Evolutionary conservation across 2,797 vertebrate genomes (phyloP).

Genomic region (Siniperca obscura): DNA sequence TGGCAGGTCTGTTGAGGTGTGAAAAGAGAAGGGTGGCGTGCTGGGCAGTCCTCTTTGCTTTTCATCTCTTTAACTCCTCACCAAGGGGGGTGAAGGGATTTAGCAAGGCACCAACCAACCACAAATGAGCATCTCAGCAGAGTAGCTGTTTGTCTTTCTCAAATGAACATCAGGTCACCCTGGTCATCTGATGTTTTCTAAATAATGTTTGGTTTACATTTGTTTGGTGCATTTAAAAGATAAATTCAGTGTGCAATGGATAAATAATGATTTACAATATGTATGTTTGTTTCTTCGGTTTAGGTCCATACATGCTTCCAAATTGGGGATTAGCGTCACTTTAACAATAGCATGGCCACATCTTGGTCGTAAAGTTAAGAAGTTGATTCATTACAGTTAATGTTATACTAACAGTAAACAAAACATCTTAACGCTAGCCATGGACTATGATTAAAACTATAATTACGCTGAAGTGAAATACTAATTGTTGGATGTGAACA

Average conservation of each 20-base stretch:
- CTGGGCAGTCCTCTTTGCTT: neutral
- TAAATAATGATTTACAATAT: neutral
- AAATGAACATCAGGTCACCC: neutral
- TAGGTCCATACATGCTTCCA: neutral
- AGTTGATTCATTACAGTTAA: too few species aligned
- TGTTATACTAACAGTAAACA: neutral
- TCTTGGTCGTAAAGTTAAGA: neutral
- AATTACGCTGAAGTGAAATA: neutral
- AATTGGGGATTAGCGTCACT: neutral
- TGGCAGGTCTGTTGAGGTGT: constrained; percentile 5
- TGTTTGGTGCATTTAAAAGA: neutral
- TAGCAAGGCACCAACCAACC: neutral
- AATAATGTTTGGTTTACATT: neutral
- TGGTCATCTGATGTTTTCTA: constrained; percentile 4
- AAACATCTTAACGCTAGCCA: neutral
- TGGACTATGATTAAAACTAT: neutral
- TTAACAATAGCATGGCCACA: neutral
- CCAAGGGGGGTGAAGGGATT: neutral
- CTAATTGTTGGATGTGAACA: constrained; percentile 14
- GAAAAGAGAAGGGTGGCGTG: constrained; percentile 1
- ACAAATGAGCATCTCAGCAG: constrained; percentile 10
- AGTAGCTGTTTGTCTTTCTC: neutral
- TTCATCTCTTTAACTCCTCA: constrained; percentile 5
- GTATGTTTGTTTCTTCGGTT: neutral
- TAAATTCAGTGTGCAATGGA: neutral